These are phyloP conservation scores for Myotis davidii DNA, from an alignment of 2,113 vertebrate species.

Conservation along the genomic window DNA sequence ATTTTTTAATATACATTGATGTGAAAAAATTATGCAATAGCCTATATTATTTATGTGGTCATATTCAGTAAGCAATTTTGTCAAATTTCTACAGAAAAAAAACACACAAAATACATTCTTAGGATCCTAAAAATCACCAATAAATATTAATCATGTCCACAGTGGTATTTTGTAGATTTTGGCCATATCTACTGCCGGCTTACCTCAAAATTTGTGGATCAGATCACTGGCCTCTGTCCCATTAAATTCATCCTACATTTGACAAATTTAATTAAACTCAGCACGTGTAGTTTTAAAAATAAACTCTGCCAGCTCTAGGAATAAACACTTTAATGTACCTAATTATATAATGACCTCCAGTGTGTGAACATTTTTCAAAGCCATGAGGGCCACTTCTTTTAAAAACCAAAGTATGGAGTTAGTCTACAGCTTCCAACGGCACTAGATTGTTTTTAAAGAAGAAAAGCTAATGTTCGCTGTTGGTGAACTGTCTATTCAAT, in stretches of 20 bases:
- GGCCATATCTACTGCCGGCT: not conserved
- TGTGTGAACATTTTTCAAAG: not conserved
- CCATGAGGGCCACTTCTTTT: not conserved
- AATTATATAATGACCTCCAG: not conserved
- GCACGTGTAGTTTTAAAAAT: not conserved
- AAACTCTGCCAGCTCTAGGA: not conserved
- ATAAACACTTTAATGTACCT: not conserved
- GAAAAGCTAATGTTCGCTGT: not conserved
- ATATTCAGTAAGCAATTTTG: not conserved
- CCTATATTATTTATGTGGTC: slow-evolving; percentile 54
- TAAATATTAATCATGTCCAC: not conserved
- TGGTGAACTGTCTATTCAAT: slow-evolving; percentile 17
- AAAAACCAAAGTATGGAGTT: not conserved
- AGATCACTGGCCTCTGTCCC: not conserved
- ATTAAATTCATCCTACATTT: not conserved
- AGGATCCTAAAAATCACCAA: slow-evolving; percentile 63
- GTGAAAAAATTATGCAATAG: slow-evolving; percentile 58
- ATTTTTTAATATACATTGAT: not conserved
- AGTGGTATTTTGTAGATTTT: not conserved
- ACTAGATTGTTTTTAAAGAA: slow-evolving; percentile 29
- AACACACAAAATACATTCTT: slow-evolving; percentile 54
- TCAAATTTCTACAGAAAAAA: slow-evolving; percentile 46
- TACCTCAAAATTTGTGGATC: not conserved
- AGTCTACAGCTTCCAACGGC: not conserved
- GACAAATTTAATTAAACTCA: slow-evolving; percentile 36